Evolutionary conservation across 2,797 vertebrate genomes (phyloP).

Genomic region (Oceanodroma leucorhoa): DNA sequence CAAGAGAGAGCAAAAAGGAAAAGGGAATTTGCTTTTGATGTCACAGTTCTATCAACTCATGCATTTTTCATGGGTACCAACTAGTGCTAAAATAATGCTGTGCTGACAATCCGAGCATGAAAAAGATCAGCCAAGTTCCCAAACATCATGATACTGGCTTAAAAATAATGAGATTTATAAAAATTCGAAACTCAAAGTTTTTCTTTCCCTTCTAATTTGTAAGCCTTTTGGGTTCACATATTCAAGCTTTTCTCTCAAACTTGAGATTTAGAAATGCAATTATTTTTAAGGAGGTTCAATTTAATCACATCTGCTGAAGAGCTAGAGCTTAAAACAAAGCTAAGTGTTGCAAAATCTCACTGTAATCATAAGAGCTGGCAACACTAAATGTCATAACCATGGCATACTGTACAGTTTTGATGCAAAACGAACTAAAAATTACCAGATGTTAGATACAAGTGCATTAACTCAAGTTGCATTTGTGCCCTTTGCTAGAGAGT

Average conservation of each 20-base stretch:
- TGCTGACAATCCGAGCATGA: background rate
- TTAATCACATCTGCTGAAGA: constrained; percentile 1
- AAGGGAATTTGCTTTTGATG: constrained; percentile 61
- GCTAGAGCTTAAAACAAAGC: constrained; percentile 10
- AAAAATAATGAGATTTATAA: background rate
- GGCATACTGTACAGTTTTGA: background rate
- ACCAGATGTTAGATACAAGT: background rate
- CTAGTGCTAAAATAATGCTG: constrained; percentile 44
- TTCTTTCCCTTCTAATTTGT: background rate
- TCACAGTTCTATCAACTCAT: constrained; percentile 62
- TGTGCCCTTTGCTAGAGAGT: background rate
- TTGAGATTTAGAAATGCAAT: background rate
- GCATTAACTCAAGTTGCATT: background rate
- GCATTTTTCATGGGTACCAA: constrained; percentile 64
- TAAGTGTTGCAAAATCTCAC: background rate
- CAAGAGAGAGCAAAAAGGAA: constrained; percentile 19
- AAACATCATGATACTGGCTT: background rate
- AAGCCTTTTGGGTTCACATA: background rate
- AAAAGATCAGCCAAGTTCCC: background rate
- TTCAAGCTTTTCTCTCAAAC: background rate
- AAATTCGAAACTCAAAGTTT: background rate
- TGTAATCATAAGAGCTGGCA: background rate
- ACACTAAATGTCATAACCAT: background rate
- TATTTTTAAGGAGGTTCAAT: background rate
- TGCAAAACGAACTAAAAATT: constrained; percentile 1